Conservation (phyloP, 1,140 invertebrate genomes). For the Bombus superbus region DNA sequence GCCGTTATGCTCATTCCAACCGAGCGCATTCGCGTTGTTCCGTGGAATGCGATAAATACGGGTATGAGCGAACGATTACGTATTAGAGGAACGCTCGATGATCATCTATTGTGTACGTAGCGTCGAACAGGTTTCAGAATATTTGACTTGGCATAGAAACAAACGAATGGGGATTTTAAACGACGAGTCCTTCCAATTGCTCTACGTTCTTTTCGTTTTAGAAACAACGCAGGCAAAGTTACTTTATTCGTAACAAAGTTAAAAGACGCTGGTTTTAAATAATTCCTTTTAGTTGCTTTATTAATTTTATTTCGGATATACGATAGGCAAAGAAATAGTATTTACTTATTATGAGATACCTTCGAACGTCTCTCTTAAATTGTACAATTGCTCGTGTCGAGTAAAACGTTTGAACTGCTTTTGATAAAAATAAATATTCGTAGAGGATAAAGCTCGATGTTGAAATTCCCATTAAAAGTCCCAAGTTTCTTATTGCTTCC, state of each 20-base stretch:
- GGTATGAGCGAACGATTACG: background rate
- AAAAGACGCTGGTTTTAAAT: background rate
- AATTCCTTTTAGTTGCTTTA: background rate
- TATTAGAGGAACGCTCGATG: background rate
- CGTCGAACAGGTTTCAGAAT: background rate
- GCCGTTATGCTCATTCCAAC: slow-evolving; percentile 21
- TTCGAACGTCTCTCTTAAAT: too few species aligned
- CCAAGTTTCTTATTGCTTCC: background rate
- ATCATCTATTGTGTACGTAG: background rate
- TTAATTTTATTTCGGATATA: background rate
- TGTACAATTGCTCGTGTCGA: background rate
- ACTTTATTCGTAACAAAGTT: background rate
- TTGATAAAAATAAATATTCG: background rate
- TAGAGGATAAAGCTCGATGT: background rate
- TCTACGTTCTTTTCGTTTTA: background rate
- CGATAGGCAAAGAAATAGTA: background rate
- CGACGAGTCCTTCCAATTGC: too few species aligned
- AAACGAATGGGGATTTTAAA: too few species aligned
- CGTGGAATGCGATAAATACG: slow-evolving; percentile 1
- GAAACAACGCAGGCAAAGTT: background rate
- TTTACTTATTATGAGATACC: too few species aligned
- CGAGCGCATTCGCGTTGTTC: background rate
- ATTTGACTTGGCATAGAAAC: too few species aligned
- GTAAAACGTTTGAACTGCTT: background rate
- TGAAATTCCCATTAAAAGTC: background rate